Evolutionary conservation across 2,888 invertebrate genomes (phyloP), one percentile per base, ranked within the genome.

Genomic region (Hololepta plana): DNA sequence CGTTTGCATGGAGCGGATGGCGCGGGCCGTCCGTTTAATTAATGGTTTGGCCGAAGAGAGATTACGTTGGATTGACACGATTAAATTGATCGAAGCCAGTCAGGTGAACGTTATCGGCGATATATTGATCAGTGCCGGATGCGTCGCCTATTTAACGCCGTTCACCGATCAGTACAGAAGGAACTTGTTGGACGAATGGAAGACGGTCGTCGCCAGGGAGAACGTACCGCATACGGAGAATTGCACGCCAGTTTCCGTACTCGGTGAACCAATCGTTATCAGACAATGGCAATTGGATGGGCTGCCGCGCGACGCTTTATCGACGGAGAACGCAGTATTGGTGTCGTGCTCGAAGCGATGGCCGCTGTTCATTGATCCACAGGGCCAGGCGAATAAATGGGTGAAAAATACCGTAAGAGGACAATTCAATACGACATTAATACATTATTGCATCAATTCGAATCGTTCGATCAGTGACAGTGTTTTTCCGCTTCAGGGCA

Each of bases 351-450:
- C 88, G 0, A 67, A 74, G 10, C 65, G 88, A 16, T 90, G 85
- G 74, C 87, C 90, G 2, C 63, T 91, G 16, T 76, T 90, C 51
- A 81, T 91, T 35, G 90, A 91, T 56, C 90, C 90, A 0, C 88
- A 90, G 55, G 79, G 77, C 6, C 88, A 90, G 49, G 90, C 88
- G 15, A 85, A 85, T 46, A 82, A 81, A 47, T 90, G 88, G 88
- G 72, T 90, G 16, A 72, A 81, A 38, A 80, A 80, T 40, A 77
- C 82, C 77, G 88, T 85, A 47, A n/a, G n/a, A n/a, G n/a, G n/a
- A n/a, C n/a, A n/a, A n/a, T n/a, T n/a, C n/a, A n/a, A n/a, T n/a
- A n/a, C n/a, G n/a, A n/a, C n/a, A n/a, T n/a, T n/a, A n/a, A n/a
- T n/a, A n/a, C n/a, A n/a, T n/a, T n/a, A n/a, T n/a, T n/a, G n/a